Evolutionary conservation across 2,888 invertebrate species (phyloP).

Genomic region (Agriopis marginaria): DNA sequence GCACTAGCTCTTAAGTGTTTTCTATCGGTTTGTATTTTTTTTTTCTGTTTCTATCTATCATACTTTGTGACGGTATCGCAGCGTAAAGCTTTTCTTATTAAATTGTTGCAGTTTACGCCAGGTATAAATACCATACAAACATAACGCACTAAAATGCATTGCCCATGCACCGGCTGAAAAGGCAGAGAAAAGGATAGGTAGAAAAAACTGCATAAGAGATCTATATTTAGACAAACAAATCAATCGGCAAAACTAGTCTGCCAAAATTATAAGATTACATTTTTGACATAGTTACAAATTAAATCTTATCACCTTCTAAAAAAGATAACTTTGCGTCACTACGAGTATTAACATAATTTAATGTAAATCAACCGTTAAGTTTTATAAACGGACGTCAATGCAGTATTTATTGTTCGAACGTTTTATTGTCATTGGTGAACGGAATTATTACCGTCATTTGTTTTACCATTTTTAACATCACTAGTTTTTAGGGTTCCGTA

Average conservation of each 20-base stretch:
- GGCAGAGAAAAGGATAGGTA: no score
- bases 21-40: no score
- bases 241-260: slow-evolving; percentile 5
- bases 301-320: background rate
- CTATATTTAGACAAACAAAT: background rate
- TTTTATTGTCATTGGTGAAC: slow-evolving; percentile 51
- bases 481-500: slow-evolving; percentile 12
- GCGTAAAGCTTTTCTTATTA: no score
- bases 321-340: slow-evolving; percentile 13
- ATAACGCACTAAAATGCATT: no score
- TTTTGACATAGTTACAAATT: background rate
- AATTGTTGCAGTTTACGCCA: no score
- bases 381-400: slow-evolving; percentile 54
- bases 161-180: no score
- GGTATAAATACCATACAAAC: no score
- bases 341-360: slow-evolving; percentile 40
- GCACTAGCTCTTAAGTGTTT: no score
- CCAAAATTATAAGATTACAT: background rate
- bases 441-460: slow-evolving; percentile 45
- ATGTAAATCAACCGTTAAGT: slow-evolving; percentile 58
- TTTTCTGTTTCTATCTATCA: no score
- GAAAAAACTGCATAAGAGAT: no score
- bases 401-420: slow-evolving; percentile 52
- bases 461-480: slow-evolving; percentile 42
- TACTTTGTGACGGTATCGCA: no score